Evolutionary conservation across 2,888 invertebrate species (phyloP), one percentile per base, ranked within the genome.

Genomic region (Drosophila phalerata): DNA sequence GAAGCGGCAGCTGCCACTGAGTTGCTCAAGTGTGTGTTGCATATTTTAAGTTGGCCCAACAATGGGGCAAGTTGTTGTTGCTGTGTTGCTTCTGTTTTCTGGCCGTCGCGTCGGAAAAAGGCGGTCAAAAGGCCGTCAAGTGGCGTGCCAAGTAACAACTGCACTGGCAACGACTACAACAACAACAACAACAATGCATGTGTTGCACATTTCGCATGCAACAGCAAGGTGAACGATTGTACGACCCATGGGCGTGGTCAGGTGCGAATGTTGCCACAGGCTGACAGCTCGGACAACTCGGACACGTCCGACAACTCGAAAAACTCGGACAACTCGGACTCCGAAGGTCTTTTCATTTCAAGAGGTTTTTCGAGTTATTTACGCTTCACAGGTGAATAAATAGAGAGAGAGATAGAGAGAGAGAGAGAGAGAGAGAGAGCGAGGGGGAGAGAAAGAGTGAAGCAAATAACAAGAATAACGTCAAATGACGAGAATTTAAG

Each of bases 71-170:
- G 19, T 58, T 51, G 49, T 34, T 64, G 58, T 13, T 17, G 10
- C 32, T 48, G 51, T 17, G 10, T 40, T 48, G 51, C 28, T 72
- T 34, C 8, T 53, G 52, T 30, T 60, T 58, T 34, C 15, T 51
- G 51, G 58, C 47, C 40, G 79, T 60, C 68, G 57, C 60, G 64
- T 62, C 58, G 65, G 52, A 65, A 77, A 77, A 83, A 79, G 84
- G 77, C 83, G 86, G 86, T 83, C 84, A 83, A 83, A 83, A 84
- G 83, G 81, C 79, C 80, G 77, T 81, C 87, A 80, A 84, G 84
- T 77, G 84, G 70, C 70, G 74, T 70, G 69, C 63, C 68, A 77
- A 72, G 69, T 66, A 64, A 64, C 63, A 69, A 64, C 57, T 56
- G 57, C 42, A 52, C 43, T 32, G 37, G 28, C 38, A 60, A 45